phyloP scores from a whole-genome alignment of 53 echinoderm and acorn worm species.

The Holothuria scabra region DNA sequence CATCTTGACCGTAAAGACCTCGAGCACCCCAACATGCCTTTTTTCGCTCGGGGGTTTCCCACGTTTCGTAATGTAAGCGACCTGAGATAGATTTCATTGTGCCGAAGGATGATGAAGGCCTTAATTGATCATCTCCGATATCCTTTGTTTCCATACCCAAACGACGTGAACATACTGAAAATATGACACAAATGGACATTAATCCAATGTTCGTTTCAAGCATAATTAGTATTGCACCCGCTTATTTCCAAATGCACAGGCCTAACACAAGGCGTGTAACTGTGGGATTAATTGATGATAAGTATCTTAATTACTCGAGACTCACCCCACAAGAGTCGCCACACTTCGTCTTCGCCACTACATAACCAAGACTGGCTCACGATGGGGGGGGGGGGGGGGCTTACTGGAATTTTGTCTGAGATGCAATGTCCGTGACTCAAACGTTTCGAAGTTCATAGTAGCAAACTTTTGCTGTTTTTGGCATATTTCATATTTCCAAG shows the following conservation, averaged over 20 bases:
- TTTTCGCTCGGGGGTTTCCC: background rate
- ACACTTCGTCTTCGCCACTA: too few species aligned
- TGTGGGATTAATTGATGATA: too few species aligned
- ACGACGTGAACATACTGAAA: slow-evolving; percentile 68
- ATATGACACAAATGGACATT: background rate
- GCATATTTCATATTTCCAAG: too few species aligned
- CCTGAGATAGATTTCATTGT: slow-evolving; percentile 32
- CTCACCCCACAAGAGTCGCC: too few species aligned
- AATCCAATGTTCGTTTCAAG: background rate
- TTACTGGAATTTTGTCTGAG: too few species aligned
- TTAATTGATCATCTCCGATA: slow-evolving; percentile 64
- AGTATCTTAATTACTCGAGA: too few species aligned
- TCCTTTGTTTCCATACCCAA: slow-evolving; percentile 82
- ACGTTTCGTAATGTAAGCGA: slow-evolving; percentile 60
- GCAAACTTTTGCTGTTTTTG: too few species aligned
- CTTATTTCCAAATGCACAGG: background rate
- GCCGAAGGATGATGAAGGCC: slow-evolving; percentile 44
- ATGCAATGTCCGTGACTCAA: too few species aligned
- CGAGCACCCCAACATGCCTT: slow-evolving; percentile 66
- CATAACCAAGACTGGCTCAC: too few species aligned
- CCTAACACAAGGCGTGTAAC: too few species aligned
- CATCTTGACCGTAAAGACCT: slow-evolving; percentile 51
- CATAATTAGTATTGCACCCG: background rate
- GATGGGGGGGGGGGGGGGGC: too few species aligned
- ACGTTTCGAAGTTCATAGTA: too few species aligned